These are phyloP conservation scores for Andinoacara biseriatus DNA, from an alignment of 2,113 vertebrate species.

Conservation along the genomic window DNA sequence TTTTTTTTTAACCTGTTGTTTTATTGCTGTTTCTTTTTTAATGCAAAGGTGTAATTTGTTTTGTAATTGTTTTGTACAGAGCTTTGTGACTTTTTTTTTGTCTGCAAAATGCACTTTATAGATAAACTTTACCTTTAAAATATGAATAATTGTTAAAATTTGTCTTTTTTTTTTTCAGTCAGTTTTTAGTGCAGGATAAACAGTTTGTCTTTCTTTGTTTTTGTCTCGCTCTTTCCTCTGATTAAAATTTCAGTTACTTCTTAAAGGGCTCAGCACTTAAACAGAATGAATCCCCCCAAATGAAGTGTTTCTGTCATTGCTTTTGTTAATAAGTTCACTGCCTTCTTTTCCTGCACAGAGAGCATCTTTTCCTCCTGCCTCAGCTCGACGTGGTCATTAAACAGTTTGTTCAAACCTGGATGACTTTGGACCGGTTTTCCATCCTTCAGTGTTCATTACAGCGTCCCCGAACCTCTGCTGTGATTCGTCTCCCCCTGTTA, in stretches of 20 bases:
- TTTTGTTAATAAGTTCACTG: background rate
- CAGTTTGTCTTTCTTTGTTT: background rate
- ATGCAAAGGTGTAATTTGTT: no score
- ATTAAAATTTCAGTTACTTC: background rate
- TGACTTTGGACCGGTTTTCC: background rate
- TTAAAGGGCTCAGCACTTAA: background rate
- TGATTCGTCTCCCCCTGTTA: background rate
- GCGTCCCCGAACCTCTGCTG: background rate
- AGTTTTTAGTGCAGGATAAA: background rate
- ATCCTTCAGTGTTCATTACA: background rate
- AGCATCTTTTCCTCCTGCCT: background rate
- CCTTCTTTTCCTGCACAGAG: background rate
- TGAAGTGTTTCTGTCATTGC: background rate
- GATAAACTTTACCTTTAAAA: no score
- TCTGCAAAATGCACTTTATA: no score
- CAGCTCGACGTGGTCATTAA: background rate
- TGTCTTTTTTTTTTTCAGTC: background rate
- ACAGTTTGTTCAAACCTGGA: background rate
- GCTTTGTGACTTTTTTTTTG: no score
- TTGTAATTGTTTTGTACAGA: no score
- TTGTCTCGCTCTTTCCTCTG: background rate
- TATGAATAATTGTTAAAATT: background rate
- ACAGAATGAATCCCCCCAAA: background rate
- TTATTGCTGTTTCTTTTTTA: no score
- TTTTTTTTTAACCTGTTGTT: no score